Evolutionary conservation across 2,797 vertebrate species (phyloP), one percentile per base, ranked within the genome.

Genomic region (Antennarius maculatus): DNA sequence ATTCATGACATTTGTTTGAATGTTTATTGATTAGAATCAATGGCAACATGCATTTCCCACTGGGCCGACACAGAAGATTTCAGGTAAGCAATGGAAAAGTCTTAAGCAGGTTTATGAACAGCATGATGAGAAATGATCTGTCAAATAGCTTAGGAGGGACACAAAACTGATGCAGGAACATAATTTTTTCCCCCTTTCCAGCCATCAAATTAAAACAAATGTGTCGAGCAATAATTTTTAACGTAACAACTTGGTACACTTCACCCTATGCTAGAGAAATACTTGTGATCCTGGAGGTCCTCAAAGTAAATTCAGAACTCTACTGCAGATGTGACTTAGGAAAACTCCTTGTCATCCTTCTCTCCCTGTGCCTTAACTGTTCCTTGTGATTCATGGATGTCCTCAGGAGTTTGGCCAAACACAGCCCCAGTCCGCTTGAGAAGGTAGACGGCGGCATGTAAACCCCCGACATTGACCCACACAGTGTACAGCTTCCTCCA

Each of bases 391-490:
- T 92, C 84, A 70, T 84, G 46, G 61, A 86, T 27, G 7, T 93
- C 92, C 66, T 92, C 91, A 0, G 91, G 83, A 66, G 86, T 91
- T 79, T 86, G 83, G 34, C 91, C 91, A 79, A 92, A 94, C 76
- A 74, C 61, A 3, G 73, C 86, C 0, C 6, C 56, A 0, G 95
- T 97, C 70, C 97, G 93, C 79, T 91, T 94, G 69, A 99, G 95
- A 53, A 98, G 94, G 50, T 95, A 98, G 34, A 99, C 97, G 0
- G 95, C 97, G 3, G 97, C 97, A 3, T 97, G 96, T 54, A 99
- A 95, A 9, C 97, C 98, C 0, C 97, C 98, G 0, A 99, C 94
- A 5, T 99, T 99, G 69, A 98, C 97, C 98, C 98, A 98, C 61
- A 98, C 95, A 0, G 96, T 98, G 82, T 95, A 95, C 16, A 87